phyloP scores from a whole-genome alignment of 2,113 vertebrate species.

The Antechinus flavipes region DNA sequence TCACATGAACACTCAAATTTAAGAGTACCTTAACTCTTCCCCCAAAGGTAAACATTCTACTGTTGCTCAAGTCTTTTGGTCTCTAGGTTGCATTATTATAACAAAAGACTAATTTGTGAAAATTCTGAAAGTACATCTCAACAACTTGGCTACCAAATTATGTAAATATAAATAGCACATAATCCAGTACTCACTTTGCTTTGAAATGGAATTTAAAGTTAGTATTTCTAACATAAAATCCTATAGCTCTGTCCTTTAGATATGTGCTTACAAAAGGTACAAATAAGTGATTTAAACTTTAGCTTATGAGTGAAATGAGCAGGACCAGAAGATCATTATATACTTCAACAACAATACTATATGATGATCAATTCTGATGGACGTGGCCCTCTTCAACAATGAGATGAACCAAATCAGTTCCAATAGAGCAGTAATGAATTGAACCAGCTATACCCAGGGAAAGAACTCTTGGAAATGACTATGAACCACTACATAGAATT shows the following conservation, averaged over 20 bases:
- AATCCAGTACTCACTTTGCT: background rate
- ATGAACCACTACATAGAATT: no score
- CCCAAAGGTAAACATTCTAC: background rate
- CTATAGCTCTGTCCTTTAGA: background rate
- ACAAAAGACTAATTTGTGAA: background rate
- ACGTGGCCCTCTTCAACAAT: no score
- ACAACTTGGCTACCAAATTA: background rate
- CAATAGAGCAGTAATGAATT: no score
- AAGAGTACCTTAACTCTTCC: background rate
- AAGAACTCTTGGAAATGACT: no score
- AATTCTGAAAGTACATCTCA: background rate
- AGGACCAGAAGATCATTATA: no score
- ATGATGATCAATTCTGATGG: no score
- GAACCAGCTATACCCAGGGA: no score
- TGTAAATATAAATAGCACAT: background rate
- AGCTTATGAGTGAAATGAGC: background rate
- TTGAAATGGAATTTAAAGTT: background rate
- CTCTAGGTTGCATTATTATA: background rate
- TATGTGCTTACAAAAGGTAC: background rate
- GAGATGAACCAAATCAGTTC: no score
- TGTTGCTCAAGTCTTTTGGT: background rate
- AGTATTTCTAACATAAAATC: background rate
- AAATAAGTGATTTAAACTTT: background rate
- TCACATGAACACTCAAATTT: background rate
- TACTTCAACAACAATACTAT: no score